Percentiles rank a stretch among this genome's conserved stretches.
Conservation (phyloP, 2,113 vertebrate species). For the Athene cunicularia region DNA sequence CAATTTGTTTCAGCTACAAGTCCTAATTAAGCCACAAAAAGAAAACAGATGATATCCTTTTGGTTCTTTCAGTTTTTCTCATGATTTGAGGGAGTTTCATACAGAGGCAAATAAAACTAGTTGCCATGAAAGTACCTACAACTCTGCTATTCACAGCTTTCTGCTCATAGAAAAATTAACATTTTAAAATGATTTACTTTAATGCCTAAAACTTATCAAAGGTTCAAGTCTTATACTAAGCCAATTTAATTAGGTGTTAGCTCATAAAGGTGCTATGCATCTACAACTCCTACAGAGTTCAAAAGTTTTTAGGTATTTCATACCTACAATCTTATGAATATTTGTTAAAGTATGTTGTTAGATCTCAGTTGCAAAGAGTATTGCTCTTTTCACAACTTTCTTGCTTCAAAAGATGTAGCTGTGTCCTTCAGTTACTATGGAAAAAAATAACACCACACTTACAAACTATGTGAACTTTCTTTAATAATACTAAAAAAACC, state of each 20-base stretch:
- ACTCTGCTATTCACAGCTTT: background rate
- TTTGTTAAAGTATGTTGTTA: background rate
- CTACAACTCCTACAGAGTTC: background rate
- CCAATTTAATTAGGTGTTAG: background rate
- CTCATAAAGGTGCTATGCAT: background rate
- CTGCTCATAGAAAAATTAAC: background rate
- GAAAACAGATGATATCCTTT: background rate
- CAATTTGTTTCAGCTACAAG: slow-evolving; percentile 28
- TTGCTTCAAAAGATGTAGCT: background rate
- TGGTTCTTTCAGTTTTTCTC: background rate
- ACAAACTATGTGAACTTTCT: background rate
- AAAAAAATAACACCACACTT: background rate
- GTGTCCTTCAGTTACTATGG: background rate
- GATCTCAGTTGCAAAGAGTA: background rate
- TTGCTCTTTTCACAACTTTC: background rate
- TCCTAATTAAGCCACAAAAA: slow-evolving; percentile 27
- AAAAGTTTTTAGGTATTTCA: background rate
- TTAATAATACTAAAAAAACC: background rate
- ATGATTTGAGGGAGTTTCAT: background rate
- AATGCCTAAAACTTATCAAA: background rate
- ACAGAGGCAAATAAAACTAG: background rate
- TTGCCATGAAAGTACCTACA: background rate
- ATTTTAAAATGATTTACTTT: background rate
- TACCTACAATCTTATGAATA: background rate
- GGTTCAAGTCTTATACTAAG: background rate